Base-by-base conservation (phyloP, 2,888 invertebrate genomes). In the Linnaemya vulpina region DNA sequence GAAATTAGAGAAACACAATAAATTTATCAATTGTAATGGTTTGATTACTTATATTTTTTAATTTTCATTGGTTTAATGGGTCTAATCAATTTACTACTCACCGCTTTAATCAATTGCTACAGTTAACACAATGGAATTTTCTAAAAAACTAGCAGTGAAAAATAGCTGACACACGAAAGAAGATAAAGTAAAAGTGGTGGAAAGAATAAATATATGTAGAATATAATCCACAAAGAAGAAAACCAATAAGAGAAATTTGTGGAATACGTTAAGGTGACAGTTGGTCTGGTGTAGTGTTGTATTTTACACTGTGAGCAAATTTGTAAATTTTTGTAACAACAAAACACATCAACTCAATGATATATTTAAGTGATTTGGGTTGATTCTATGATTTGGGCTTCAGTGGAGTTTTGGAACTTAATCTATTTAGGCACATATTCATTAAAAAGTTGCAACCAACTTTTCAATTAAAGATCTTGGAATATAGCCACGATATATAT, bases 101-200 rank as follows among this genome's bases (percentile, higher is more conserved):
- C 85, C 85, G 85, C 78, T 79, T 75, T 78, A 76, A 82, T 76
- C 60, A 82, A 79, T 79, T 78, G 67, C 51, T 78, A 58, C n/a
- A 65, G 78, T 71, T 70, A 65, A 13, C 75, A 17, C 82, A 84
- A 80, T 77, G 84, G 76, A 77, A 80, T 60, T 82, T 74, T 53
- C 73, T 60, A 80, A 82, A 80, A 85, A 84, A 78, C 77, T 78
- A 74, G 53, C 67, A 70, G 67, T 15, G 62, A 53, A 76, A 84
- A 74, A 79, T 68, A 84, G 62, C 58, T 78, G 82, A 74, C 63
- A 71, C 75, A 84, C 73, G 58, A 81, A 77, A 68, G 74, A 77
- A 85, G 55, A 67, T 30, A 67, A 76, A 67, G 76, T 76, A 80
- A 77, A 84, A 76, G 80, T 76, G 73, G 70, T 77, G 70, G 77